Percentiles rank a stretch among this genome's conserved stretches.
These are phyloP conservation scores for Onthophagus sagittarius DNA, from an alignment of 2,888 invertebrate species.

Conservation along the genomic window DNA sequence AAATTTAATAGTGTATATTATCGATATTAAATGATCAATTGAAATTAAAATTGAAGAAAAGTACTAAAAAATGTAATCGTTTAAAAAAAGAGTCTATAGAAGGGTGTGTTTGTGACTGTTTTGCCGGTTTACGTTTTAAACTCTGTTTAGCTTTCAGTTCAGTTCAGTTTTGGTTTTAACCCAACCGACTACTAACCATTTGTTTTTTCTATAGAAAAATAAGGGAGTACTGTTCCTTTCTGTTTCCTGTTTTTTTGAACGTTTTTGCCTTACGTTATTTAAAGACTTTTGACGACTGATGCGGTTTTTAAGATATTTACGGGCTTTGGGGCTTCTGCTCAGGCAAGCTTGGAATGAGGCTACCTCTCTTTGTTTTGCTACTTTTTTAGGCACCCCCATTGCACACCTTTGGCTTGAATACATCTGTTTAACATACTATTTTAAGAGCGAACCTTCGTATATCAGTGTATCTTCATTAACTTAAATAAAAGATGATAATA, in stretches of 20 bases:
- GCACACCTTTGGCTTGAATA: constrained; percentile 31
- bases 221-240: neutral
- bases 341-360: constrained; percentile 44
- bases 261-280: neutral
- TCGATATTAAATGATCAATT: neutral
- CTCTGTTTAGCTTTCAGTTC: neutral
- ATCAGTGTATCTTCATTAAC: no score
- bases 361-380: constrained; percentile 35
- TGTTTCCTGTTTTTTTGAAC: constrained; percentile 4
- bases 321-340: constrained; percentile 42
- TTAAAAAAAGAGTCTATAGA: constrained; percentile 1
- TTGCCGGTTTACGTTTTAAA: neutral
- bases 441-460: neutral
- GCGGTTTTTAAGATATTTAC: constrained; percentile 20
- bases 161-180: neutral
- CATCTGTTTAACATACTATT: neutral
- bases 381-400: constrained; percentile 38
- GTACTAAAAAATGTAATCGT: neutral
- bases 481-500: no score
- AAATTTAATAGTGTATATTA: neutral
- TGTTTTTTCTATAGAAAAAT: neutral
- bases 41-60: neutral
- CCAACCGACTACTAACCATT: neutral
- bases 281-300: neutral
- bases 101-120: neutral